These are phyloP conservation scores for Acanthurus tractus DNA, from an alignment of 2,797 vertebrate genomes.

Conservation along the genomic window DNA sequence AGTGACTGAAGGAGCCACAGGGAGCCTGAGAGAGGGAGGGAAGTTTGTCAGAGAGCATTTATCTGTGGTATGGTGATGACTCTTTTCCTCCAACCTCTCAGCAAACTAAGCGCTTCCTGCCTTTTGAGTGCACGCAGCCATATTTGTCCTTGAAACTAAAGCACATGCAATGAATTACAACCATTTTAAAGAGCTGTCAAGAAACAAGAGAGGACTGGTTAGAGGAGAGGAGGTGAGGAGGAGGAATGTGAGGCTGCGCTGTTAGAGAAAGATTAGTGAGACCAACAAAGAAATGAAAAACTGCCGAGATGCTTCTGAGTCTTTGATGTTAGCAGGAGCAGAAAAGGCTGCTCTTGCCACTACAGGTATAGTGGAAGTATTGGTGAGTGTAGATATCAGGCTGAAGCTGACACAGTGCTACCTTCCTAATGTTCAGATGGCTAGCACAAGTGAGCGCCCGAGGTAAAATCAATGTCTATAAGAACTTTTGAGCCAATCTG, in stretches of 20 bases:
- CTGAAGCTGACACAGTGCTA: slow-evolving; percentile 14
- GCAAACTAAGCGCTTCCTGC: slow-evolving; percentile 81
- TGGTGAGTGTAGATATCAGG: slow-evolving; percentile 16
- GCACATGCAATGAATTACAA: slow-evolving; percentile 73
- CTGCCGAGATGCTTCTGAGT: slow-evolving; percentile 34
- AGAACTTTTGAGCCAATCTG: too few relatives aligned
- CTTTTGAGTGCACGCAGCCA: slow-evolving; percentile 69
- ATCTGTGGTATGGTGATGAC: slow-evolving; percentile 83
- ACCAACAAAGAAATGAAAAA: slow-evolving; percentile 57
- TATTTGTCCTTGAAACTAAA: slow-evolving; percentile 74
- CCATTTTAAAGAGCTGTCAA: slow-evolving; percentile 68
- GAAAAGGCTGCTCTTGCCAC: slow-evolving; percentile 23
- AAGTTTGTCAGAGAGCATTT: slow-evolving; percentile 76
- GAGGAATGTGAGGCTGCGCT: slow-evolving; percentile 46
- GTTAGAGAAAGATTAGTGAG: slow-evolving; percentile 46
- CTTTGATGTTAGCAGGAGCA: slow-evolving; percentile 61
- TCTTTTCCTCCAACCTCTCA: slow-evolving; percentile 77
- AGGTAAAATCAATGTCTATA: too few relatives aligned
- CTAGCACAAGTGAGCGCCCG: background rate
- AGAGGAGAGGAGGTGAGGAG: slow-evolving; percentile 51
- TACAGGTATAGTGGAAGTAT: slow-evolving; percentile 13
- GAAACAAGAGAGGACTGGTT: slow-evolving; percentile 62
- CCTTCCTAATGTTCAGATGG: background rate
- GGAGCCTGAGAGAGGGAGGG: slow-evolving; percentile 65
- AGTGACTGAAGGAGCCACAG: slow-evolving; percentile 57